Conservation (phyloP, 1,140 invertebrate genomes). For the Drosophila asahinai region DNA sequence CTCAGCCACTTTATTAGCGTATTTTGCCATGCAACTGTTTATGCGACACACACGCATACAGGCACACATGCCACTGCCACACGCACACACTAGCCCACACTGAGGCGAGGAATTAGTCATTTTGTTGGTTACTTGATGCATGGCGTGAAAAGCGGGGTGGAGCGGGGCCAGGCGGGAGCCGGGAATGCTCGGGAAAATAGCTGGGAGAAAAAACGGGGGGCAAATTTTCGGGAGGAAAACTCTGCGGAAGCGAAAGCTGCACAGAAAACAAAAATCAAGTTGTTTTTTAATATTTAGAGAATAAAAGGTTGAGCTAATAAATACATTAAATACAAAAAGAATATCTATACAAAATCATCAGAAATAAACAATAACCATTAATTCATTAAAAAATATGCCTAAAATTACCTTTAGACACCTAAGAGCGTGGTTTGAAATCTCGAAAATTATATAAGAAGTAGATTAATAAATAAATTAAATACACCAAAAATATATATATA, state of each 20-base stretch:
- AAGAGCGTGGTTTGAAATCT: too few species aligned
- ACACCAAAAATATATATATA: too few species aligned
- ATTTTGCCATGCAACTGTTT: slow-evolving; percentile 83
- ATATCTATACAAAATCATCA: too few species aligned
- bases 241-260: not conserved
- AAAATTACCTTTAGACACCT: too few species aligned
- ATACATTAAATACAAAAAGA: too few species aligned
- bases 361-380: too few species aligned
- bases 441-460: too few species aligned
- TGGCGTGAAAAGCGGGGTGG: slow-evolving; percentile 20
- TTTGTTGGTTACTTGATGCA: slow-evolving; percentile 83
- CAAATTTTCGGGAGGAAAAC: slow-evolving; percentile 4
- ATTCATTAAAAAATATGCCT: too few species aligned
- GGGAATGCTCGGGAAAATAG: slow-evolving; percentile 1
- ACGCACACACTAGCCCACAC: slow-evolving; percentile 36
- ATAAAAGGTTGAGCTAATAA: too few species aligned
- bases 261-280: not conserved
- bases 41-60: slow-evolving; percentile 65
- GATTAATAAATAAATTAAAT: not conserved
- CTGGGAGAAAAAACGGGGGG: not conserved
- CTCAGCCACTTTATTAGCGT: slow-evolving; percentile 83
- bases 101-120: slow-evolving; percentile 73
- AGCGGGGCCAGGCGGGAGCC: not conserved
- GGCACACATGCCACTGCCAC: slow-evolving; percentile 8
- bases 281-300: too few species aligned